Evolutionary conservation across 1,140 invertebrate genomes (phyloP).

Genomic region (Phortica variegata): DNA sequence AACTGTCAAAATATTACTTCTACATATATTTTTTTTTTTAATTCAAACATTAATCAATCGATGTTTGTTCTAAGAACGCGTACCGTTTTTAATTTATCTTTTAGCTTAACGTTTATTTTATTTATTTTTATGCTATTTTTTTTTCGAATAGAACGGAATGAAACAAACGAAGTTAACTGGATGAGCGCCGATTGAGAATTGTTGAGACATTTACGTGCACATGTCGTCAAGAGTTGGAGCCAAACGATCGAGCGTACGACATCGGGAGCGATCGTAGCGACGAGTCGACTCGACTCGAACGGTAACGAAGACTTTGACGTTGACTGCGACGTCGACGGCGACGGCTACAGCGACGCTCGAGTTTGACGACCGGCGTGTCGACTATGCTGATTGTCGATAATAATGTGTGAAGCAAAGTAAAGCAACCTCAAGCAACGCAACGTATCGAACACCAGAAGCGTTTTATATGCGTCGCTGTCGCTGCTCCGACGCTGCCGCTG

Average conservation of each 20-base stretch:
- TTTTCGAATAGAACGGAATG: not conserved
- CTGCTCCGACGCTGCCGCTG: constrained; percentile 1
- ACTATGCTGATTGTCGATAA: too few relatives aligned
- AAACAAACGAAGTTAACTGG: constrained; percentile 31
- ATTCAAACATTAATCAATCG: too few relatives aligned
- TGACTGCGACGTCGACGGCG: not conserved
- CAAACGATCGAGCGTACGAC: constrained; percentile 24
- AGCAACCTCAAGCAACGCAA: too few relatives aligned
- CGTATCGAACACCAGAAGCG: constrained; percentile 10
- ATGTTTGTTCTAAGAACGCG: too few relatives aligned
- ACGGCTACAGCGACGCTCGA: constrained; percentile 9
- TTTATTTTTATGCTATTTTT: too few relatives aligned
- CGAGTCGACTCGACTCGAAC: constrained; percentile 16
- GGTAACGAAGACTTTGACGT: constrained; percentile 1
- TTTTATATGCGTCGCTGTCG: not conserved
- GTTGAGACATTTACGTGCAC: constrained; percentile 2
- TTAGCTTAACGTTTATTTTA: too few relatives aligned
- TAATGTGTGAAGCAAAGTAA: too few relatives aligned
- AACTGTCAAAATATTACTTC: too few relatives aligned
- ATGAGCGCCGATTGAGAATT: constrained; percentile 43
- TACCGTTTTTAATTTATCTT: too few relatives aligned
- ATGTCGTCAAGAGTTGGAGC: constrained; percentile 12
- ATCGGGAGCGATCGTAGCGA: not conserved
- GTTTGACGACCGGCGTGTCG: too few relatives aligned
- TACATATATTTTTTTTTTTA: too few relatives aligned